A percentile compares a stretch with the other conserved stretches of the same genome.
phyloP scores from a whole-genome alignment of 2,113 vertebrate genomes.

The Crotalus horridus region DNA sequence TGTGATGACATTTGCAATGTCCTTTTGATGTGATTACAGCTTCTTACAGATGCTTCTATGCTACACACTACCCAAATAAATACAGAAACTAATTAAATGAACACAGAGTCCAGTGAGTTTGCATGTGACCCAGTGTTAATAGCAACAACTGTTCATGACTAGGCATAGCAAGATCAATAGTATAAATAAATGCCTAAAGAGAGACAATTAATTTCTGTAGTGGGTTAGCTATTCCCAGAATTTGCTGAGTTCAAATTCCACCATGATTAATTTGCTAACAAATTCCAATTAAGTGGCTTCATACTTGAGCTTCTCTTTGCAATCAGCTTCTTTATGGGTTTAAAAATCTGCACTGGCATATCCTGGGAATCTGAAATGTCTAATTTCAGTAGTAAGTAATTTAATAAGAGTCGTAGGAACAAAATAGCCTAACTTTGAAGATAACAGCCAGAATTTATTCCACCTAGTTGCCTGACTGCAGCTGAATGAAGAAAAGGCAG shows the following conservation, averaged over 20 bases:
- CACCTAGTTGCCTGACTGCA: background rate
- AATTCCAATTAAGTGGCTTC: background rate
- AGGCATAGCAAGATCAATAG: background rate
- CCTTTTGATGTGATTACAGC: background rate
- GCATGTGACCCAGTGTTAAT: background rate
- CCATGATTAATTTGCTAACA: conserved; percentile 3
- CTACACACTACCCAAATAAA: background rate
- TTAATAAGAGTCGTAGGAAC: background rate
- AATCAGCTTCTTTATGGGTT: background rate
- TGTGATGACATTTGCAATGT: background rate
- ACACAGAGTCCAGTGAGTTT: background rate
- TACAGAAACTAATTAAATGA: background rate
- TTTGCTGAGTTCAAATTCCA: conserved; percentile 1
- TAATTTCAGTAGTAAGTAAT: background rate
- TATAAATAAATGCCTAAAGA: conserved; percentile 10
- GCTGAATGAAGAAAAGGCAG: background rate
- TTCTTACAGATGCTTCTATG: background rate
- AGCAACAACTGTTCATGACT: background rate
- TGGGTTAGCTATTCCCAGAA: background rate
- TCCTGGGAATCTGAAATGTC: background rate
- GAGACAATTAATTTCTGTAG: background rate
- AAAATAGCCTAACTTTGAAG: background rate
- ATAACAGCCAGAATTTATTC: background rate
- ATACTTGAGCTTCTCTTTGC: background rate
- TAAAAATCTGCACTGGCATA: background rate